Evolutionary conservation across 1,140 invertebrate species (phyloP), one percentile per base, ranked within the genome.

Genomic region (Drosophila neocordata): DNA sequence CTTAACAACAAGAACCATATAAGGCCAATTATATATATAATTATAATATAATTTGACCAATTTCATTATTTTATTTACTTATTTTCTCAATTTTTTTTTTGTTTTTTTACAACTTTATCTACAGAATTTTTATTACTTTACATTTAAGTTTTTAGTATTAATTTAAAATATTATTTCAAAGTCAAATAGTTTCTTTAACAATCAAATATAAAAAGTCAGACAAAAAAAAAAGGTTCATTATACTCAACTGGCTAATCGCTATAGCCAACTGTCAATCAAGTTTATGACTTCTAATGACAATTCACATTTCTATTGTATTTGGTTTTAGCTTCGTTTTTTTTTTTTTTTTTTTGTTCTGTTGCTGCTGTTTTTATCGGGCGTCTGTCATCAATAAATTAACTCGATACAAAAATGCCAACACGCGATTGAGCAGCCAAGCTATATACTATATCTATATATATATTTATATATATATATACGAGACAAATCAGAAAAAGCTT

Each of bases 351-450:
- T n/a, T 41, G 37, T n/a, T 53, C 11, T 53, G 11, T 56, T 13
- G 8, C 53, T 34, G 73, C 27, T 31, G 67, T 82, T 82, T 85
- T 89, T 89, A 89, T 89, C 85, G 73, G 75, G 62, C 75, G 85
- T 89, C 85, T 89, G 81, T 77, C 81, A 89, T 89, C 85, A 89
- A 81, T 82, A 85, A 89, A 89, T 89, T 89, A 89, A 89, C 76
- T 89, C 78, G 70, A 89, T 89, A 89, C 85, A 82, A 48, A 48
- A 48, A 89, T 85, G 72, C 62, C 65, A 72, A 69, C 83, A 88
- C 76, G 83, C 83, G 76, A 88, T 83, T 83, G 71, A 88, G 64
- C 67, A 66, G 55, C 52, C 7, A 34, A 24, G 52, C 57, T 44
- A 44, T 20, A 41, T 41, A 34, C 24, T 34, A 34, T 8, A 9